Evolutionary conservation across 2,113 vertebrate genomes (phyloP).

Genomic region (Chloroceryle aenea): DNA sequence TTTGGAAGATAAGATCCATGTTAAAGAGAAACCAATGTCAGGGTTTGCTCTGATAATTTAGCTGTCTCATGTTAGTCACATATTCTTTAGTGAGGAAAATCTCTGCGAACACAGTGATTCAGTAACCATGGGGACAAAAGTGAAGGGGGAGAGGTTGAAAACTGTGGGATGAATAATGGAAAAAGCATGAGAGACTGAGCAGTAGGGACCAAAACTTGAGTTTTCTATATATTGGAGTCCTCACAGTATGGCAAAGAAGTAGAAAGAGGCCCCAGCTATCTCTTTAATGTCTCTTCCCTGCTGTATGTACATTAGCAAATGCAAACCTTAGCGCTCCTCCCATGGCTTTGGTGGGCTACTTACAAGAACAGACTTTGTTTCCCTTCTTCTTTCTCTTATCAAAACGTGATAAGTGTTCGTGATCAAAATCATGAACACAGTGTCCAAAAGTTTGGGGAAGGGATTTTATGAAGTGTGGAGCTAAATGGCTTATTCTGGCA

Average conservation of each 20-base stretch:
- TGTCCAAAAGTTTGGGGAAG: background rate
- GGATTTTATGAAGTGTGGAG: background rate
- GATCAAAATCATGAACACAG: background rate
- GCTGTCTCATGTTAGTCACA: conserved; percentile 58
- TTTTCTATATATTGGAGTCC: accelerated
- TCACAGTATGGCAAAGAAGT: background rate
- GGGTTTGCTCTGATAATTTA: conserved; percentile 58
- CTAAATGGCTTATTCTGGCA: background rate
- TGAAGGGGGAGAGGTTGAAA: conserved; percentile 44
- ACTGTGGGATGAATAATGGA: conserved; percentile 40
- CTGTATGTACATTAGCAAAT: background rate
- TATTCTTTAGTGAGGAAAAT: conserved; percentile 47
- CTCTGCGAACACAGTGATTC: conserved; percentile 19
- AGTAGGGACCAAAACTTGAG: background rate
- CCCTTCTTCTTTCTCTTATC: background rate
- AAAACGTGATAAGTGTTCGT: too few relatives aligned
- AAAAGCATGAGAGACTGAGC: conserved; percentile 22
- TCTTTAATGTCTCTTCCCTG: background rate
- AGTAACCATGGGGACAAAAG: conserved; percentile 67
- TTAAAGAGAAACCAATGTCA: conserved; percentile 42
- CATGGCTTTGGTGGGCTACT: background rate
- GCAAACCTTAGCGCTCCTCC: background rate
- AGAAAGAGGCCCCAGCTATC: background rate
- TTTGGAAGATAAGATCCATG: conserved; percentile 11
- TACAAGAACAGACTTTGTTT: background rate